Evolutionary conservation across 2,888 invertebrate genomes (phyloP).

Genomic region (Halictus ligatus): DNA sequence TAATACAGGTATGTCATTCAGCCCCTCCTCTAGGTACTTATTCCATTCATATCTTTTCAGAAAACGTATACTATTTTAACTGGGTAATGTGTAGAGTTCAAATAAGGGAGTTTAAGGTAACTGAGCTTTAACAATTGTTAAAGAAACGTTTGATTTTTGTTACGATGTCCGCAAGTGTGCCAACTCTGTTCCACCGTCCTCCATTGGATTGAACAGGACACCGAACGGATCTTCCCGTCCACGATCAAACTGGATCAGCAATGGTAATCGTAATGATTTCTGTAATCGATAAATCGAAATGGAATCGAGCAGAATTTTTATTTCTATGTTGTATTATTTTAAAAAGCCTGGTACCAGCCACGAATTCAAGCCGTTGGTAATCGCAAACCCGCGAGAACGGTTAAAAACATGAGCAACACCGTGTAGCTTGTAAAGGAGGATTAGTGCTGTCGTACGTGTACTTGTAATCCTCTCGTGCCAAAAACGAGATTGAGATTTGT

Average conservation of each 20-base stretch:
- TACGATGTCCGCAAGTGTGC: no score
- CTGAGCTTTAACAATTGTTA: no score
- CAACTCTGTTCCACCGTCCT: neutral
- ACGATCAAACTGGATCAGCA: neutral
- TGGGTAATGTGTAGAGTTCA: neutral
- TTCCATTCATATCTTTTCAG: neutral
- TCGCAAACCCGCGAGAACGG: neutral
- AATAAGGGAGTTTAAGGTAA: neutral
- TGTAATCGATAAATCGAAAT: neutral
- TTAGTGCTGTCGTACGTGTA: no score
- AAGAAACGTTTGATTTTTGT: no score
- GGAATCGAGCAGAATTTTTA: neutral
- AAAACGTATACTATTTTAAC: neutral
- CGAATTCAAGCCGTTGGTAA: neutral
- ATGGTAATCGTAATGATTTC: neutral
- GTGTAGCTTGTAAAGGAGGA: neutral
- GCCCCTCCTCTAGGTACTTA: neutral
- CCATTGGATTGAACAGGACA: neutral
- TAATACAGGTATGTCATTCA: neutral
- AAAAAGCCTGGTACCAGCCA: neutral
- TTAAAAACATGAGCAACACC: neutral
- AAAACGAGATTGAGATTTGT: neutral
- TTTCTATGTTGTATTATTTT: no score
- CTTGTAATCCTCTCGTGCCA: neutral
- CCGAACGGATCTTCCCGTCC: neutral